These are phyloP conservation scores for Balanococcus diminutus DNA, from an alignment of 2,888 invertebrate species.

Conservation along the genomic window DNA sequence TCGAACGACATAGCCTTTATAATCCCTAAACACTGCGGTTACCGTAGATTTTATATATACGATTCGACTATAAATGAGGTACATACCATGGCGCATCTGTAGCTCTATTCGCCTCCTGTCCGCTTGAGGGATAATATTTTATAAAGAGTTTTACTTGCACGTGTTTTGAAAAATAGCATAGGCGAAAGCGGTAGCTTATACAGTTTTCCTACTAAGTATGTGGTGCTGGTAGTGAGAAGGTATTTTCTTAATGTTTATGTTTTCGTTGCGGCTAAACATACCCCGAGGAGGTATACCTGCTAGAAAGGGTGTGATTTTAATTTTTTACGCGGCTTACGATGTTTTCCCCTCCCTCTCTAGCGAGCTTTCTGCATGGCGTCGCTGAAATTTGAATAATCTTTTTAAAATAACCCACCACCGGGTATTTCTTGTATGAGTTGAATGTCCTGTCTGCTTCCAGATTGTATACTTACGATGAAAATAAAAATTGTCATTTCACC, in stretches of 20 bases:
- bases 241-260: slow-evolving; percentile 15
- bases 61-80: slow-evolving; percentile 19
- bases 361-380: neutral
- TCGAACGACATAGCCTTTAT: slow-evolving; percentile 13
- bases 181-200: neutral
- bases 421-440: neutral
- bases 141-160: neutral
- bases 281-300: neutral
- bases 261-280: neutral
- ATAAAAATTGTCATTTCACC: no score
- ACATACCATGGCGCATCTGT: slow-evolving; percentile 22
- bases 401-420: neutral
- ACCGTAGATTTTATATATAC: slow-evolving; percentile 25
- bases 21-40: slow-evolving; percentile 16
- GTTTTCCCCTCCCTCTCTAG: neutral
- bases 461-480: no score
- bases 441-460: neutral
- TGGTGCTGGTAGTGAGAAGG: neutral
- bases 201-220: neutral
- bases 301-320: neutral
- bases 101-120: neutral
- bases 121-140: neutral
- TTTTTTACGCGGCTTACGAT: neutral
- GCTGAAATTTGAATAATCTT: neutral
- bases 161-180: neutral